These are phyloP conservation scores for Limnothrissa miodon DNA, from an alignment of 2,113 vertebrate genomes.

Conservation along the genomic window DNA sequence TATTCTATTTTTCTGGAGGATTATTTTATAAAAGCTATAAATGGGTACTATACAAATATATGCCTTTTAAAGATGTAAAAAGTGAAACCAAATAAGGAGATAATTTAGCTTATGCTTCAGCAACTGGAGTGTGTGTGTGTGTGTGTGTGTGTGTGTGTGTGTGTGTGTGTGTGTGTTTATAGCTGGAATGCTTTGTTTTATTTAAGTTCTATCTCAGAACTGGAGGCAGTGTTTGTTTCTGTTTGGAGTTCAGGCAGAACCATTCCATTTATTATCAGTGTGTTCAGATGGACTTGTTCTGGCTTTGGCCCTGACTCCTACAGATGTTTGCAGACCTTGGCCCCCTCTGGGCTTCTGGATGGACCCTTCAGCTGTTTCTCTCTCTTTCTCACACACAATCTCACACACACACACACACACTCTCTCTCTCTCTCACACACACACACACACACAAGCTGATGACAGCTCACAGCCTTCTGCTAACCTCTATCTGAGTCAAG, in stretches of 20 bases:
- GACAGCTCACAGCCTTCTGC: not conserved
- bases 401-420: not conserved
- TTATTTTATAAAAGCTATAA: constrained; percentile 65
- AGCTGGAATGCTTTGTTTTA: not conserved
- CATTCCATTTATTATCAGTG: constrained; percentile 48
- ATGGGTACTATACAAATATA: constrained; percentile 63
- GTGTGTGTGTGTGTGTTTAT: not conserved
- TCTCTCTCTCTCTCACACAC: not conserved
- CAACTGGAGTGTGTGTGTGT: constrained; percentile 34
- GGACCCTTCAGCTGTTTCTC: not conserved
- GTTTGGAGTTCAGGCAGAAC: constrained; percentile 34
- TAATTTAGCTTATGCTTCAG: not conserved
- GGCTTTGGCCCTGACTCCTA: constrained; percentile 26
- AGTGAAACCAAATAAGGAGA: constrained; percentile 32
- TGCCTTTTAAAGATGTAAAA: constrained; percentile 49
- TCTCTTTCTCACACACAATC: not conserved
- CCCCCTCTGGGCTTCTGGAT: not conserved
- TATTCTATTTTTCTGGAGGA: constrained; percentile 74
- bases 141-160: not conserved
- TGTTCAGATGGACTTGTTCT: constrained; percentile 29
- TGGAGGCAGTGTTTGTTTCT: constrained; percentile 33
- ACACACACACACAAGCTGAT: not conserved
- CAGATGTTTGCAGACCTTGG: constrained; percentile 49
- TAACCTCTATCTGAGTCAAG: not conserved
- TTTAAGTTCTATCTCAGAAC: constrained; percentile 46